Evolutionary conservation across 2,888 invertebrate species (phyloP).

Genomic region (Hydraecia micacea): DNA sequence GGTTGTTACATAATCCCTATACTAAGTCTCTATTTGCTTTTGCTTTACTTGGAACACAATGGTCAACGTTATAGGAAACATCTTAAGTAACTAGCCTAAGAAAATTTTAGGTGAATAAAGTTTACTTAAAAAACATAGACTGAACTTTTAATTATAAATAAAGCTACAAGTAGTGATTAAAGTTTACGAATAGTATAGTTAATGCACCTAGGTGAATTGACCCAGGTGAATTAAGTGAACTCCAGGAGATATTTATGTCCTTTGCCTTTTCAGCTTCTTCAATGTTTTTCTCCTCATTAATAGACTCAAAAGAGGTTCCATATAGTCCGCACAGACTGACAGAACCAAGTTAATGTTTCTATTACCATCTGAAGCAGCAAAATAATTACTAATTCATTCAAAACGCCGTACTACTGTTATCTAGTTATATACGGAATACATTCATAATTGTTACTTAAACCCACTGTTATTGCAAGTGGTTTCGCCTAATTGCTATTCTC

Average conservation of each 20-base stretch:
- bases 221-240: too few species aligned
- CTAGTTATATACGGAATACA: conserved; percentile 29
- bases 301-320: neutral
- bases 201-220: too few species aligned
- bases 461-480: conserved; percentile 33
- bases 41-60: conserved; percentile 11
- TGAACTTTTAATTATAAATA: too few species aligned
- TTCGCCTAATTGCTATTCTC: conserved; percentile 38
- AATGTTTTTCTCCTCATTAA: neutral
- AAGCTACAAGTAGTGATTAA: too few species aligned
- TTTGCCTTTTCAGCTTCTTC: neutral
- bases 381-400: conserved; percentile 30
- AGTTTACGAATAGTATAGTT: too few species aligned
- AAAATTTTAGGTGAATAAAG: too few species aligned
- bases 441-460: conserved; percentile 40
- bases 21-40: neutral
- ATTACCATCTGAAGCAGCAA: conserved; percentile 3
- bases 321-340: neutral
- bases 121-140: too few species aligned
- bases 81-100: neutral
- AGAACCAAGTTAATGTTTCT: conserved; percentile 2
- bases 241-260: too few species aligned
- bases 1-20: neutral
- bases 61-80: neutral
- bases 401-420: conserved; percentile 12